phyloP scores from a whole-genome alignment of 2,888 invertebrate genomes.

The Strigamia transsilvanica region DNA sequence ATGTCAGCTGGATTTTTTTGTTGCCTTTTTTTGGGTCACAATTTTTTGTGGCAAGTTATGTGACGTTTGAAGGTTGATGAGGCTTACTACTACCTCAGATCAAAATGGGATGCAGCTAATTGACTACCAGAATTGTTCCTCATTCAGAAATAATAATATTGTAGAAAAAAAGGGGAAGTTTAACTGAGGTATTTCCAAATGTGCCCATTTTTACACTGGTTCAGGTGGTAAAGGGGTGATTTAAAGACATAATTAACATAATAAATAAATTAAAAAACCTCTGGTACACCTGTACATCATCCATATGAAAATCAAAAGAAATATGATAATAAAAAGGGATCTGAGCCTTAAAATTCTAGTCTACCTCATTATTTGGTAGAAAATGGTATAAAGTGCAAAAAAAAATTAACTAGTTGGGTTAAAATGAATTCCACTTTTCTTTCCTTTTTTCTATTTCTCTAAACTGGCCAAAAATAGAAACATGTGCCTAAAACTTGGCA shows the following conservation, averaged over 20 bases:
- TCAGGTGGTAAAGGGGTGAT: conserved; percentile 31
- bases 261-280: not conserved
- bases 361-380: conserved; percentile 38
- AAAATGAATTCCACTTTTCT: conserved; percentile 36
- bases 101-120: conserved; percentile 49
- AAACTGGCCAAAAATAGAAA: not conserved
- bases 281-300: conserved; percentile 41
- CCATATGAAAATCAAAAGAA: conserved; percentile 31
- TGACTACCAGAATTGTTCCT: conserved; percentile 48
- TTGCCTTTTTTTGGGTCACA: conserved; percentile 42
- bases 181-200: conserved; percentile 46
- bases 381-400: conserved; percentile 23
- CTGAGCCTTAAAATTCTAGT: conserved; percentile 48
- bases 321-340: conserved; percentile 37
- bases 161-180: not conserved
- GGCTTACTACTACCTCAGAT: conserved; percentile 49
- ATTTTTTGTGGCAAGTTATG: conserved; percentile 41
- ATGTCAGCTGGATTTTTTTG: conserved; percentile 28
- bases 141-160: conserved; percentile 34
- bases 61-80: conserved; percentile 41
- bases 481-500: conserved; percentile 30
- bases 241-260: not conserved
- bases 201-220: conserved; percentile 46
- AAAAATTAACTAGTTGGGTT: not conserved
- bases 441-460: conserved; percentile 9